Conservation (phyloP, 2,888 invertebrate genomes). For the Teleiodes luculella region DNA sequence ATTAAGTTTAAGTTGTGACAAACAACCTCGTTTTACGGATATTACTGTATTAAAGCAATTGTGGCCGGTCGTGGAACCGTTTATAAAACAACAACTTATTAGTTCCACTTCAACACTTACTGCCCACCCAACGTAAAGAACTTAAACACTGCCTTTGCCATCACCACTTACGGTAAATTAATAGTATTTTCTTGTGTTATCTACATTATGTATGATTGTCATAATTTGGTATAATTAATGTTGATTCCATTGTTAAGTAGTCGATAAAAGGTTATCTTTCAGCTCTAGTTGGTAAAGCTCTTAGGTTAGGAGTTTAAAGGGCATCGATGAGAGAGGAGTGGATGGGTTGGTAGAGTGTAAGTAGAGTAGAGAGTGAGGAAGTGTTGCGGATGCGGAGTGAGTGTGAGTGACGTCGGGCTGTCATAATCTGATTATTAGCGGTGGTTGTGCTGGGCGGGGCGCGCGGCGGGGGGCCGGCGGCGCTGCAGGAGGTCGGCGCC, state of each 20-base stretch:
- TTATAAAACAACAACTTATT: conserved; percentile 14
- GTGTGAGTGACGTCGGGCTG: conserved; percentile 61
- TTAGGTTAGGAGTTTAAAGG: conserved; percentile 52
- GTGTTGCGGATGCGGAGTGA: conserved; percentile 13
- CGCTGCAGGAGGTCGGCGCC: conserved; percentile 74
- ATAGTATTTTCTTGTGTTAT: conserved; percentile 1
- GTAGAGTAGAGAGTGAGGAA: background rate
- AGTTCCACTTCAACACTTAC: conserved; percentile 13
- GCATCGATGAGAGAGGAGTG: conserved; percentile 61
- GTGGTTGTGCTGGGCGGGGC: conserved; percentile 66
- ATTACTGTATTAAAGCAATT: conserved; percentile 46
- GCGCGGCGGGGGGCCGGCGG: conserved; percentile 66
- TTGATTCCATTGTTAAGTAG: background rate
- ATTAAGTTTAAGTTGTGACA: conserved; percentile 58
- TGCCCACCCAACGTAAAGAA: conserved; percentile 7
- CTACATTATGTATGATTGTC: background rate
- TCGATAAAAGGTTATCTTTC: background rate
- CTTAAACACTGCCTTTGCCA: background rate
- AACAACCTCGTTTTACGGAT: conserved; percentile 53
- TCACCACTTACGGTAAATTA: background rate
- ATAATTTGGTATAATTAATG: background rate
- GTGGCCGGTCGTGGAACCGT: conserved; percentile 21
- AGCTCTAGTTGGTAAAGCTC: conserved; percentile 28
- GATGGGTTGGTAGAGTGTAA: conserved; percentile 19
- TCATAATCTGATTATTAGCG: conserved; percentile 77